A percentile compares a stretch with the other conserved stretches of the same genome.
phyloP scores from a whole-genome alignment of 2,888 invertebrate species.

The Monochamus alternatus region DNA sequence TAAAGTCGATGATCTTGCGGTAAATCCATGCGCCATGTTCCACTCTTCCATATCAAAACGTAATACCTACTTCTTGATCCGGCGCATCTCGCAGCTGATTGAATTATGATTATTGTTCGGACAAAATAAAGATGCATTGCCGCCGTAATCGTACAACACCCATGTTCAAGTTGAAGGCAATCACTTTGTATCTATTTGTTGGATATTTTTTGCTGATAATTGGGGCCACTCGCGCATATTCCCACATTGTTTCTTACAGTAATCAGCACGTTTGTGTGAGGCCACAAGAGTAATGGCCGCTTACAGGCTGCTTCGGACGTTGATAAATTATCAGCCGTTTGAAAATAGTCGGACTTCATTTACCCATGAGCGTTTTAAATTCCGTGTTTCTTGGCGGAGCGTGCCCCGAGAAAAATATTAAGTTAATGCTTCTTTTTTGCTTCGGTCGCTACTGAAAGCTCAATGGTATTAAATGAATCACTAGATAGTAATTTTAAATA shows the following conservation, averaged over 20 bases:
- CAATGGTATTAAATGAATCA: not conserved
- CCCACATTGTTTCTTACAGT: constrained; percentile 65
- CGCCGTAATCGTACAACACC: constrained; percentile 5
- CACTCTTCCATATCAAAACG: not conserved
- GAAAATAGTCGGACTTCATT: constrained; percentile 68
- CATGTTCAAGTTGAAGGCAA: constrained; percentile 26
- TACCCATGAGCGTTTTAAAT: constrained; percentile 64
- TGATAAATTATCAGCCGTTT: constrained; percentile 67
- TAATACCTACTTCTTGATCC: not conserved
- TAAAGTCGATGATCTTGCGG: too few species aligned
- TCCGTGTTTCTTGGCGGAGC: constrained; percentile 62
- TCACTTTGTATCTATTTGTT: constrained; percentile 36
- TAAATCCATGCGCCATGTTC: too few species aligned
- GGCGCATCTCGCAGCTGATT: not conserved
- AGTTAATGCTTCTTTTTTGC: constrained; percentile 7
- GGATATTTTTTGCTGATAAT: constrained; percentile 40
- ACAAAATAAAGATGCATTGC: not conserved
- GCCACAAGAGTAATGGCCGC: constrained; percentile 66
- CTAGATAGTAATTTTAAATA: too few species aligned
- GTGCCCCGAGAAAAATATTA: constrained; percentile 49
- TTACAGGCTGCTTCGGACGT: constrained; percentile 63
- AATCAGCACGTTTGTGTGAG: constrained; percentile 67
- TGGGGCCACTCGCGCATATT: constrained; percentile 56
- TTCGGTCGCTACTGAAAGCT: constrained; percentile 9
- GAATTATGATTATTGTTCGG: not conserved